Conservation (phyloP, 2,797 vertebrate species). For the Sebastes iracundus region DNA sequence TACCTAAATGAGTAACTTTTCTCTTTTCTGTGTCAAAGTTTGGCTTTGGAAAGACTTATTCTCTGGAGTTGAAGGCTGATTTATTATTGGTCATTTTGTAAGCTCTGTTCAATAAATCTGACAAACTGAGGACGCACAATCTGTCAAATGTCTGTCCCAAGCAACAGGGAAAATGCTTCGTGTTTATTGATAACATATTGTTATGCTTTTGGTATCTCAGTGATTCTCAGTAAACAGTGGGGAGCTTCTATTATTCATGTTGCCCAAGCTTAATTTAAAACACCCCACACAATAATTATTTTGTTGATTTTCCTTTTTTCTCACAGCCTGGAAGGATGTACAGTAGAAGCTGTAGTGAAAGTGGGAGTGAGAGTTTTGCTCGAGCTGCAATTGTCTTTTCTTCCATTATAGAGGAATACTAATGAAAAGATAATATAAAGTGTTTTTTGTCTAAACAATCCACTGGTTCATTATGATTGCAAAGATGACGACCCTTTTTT, state of each 20-base stretch:
- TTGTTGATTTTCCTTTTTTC: constrained; percentile 20
- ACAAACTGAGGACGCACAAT: constrained; percentile 12
- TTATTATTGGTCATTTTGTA: constrained; percentile 21
- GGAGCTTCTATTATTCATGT: constrained; percentile 63
- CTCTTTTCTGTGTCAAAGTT: constrained; percentile 7
- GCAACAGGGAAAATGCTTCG: neutral
- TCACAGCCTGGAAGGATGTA: constrained; percentile 26
- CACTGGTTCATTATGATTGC: constrained; percentile 24
- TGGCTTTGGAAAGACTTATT: neutral
- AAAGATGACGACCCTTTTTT: constrained; percentile 46
- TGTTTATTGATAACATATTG: constrained; percentile 74
- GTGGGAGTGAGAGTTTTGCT: constrained; percentile 12
- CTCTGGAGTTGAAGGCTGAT: neutral
- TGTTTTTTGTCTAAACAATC: constrained; percentile 18
- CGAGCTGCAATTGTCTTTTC: neutral
- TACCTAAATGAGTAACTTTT: neutral
- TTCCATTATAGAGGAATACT: constrained; percentile 29
- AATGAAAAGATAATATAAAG: constrained; percentile 9
- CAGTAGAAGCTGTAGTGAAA: constrained; percentile 23
- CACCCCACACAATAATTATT: constrained; percentile 47
- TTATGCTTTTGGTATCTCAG: constrained; percentile 49
- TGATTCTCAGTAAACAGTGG: constrained; percentile 62
- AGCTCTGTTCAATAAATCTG: constrained; percentile 18
- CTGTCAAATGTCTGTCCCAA: constrained; percentile 28
- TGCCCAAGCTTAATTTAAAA: constrained; percentile 74